Percentiles rank a stretch among this genome's conserved stretches.
Evolutionary conservation across 2,797 vertebrate genomes (phyloP).

Genomic region (Sebastes taczanowskii): DNA sequence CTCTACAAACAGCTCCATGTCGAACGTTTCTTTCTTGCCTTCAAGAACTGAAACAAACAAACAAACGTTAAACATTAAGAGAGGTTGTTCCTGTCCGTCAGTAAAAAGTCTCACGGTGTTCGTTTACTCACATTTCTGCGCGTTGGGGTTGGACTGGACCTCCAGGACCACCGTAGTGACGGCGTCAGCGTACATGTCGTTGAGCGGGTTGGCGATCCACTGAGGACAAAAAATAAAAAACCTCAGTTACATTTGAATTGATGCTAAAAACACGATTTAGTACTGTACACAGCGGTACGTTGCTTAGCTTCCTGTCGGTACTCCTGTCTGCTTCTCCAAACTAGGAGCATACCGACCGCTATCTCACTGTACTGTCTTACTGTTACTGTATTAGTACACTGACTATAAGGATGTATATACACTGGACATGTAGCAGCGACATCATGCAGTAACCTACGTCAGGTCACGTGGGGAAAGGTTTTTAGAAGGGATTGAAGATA

Average conservation of each 20-base stretch:
- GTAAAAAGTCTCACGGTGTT: background rate
- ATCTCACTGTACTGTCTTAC: too few species aligned
- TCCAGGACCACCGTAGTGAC: conserved; percentile 93
- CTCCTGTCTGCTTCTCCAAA: too few species aligned
- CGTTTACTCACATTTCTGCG: conserved; percentile 88
- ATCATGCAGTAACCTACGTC: too few species aligned
- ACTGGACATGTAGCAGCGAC: too few species aligned
- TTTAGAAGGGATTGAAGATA: too few species aligned
- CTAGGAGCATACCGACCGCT: too few species aligned
- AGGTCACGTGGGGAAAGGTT: too few species aligned
- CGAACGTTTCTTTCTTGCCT: conserved; percentile 80
- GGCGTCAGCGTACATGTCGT: conserved; percentile 96
- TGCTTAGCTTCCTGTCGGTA: too few species aligned
- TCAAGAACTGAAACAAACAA: conserved; percentile 75
- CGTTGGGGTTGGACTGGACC: conserved; percentile 95
- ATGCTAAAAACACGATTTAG: too few species aligned
- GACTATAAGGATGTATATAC: too few species aligned
- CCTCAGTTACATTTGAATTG: background rate
- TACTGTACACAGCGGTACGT: too few species aligned
- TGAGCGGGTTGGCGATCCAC: conserved; percentile 96
- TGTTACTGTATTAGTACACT: too few species aligned
- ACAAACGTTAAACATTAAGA: background rate
- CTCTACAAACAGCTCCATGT: conserved; percentile 87
- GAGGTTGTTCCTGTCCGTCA: background rate
- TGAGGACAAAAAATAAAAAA: conserved; percentile 46